phyloP scores from a whole-genome alignment of 2,113 vertebrate genomes.

The Andinoacara biseriatus region DNA sequence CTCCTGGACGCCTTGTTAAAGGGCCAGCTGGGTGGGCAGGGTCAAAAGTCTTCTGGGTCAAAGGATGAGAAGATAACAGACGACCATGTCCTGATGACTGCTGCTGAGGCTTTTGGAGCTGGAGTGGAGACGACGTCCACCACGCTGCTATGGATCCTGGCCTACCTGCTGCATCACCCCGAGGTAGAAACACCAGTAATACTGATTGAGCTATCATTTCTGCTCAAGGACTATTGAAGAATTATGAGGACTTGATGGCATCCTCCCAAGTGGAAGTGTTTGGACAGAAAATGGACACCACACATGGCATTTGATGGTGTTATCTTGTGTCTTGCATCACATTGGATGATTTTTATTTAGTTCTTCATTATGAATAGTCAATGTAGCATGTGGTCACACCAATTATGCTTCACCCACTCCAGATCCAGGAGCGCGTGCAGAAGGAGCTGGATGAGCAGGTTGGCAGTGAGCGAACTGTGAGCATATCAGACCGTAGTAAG shows the following conservation, averaged over 20 bases:
- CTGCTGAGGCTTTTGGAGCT: slow-evolving; percentile 75
- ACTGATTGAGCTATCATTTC: neutral
- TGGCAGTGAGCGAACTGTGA: slow-evolving; percentile 63
- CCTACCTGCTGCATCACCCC: slow-evolving; percentile 78
- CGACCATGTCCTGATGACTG: slow-evolving; percentile 83
- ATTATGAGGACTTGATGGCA: neutral
- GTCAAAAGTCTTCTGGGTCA: neutral
- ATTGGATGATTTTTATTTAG: neutral
- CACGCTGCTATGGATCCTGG: slow-evolving; percentile 80
- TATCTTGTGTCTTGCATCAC: neutral
- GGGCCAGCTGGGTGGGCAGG: slow-evolving; percentile 43
- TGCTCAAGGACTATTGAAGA: neutral
- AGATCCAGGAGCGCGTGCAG: slow-evolving; percentile 80
- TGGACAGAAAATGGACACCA: neutral
- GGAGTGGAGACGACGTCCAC: slow-evolving; percentile 82
- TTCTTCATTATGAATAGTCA: rapidly evolving
- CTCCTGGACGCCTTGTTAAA: slow-evolving; percentile 81
- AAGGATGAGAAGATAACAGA: slow-evolving; percentile 67
- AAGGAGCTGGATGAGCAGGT: slow-evolving; percentile 79
- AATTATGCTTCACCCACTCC: neutral
- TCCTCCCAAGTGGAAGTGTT: neutral
- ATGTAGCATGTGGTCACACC: too few relatives aligned
- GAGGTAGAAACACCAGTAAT: slow-evolving; percentile 42
- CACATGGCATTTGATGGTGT: neutral
- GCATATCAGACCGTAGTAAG: slow-evolving; percentile 64